phyloP scores from a whole-genome alignment of 2,797 vertebrate species.

The Hozukius guyotensis region DNA sequence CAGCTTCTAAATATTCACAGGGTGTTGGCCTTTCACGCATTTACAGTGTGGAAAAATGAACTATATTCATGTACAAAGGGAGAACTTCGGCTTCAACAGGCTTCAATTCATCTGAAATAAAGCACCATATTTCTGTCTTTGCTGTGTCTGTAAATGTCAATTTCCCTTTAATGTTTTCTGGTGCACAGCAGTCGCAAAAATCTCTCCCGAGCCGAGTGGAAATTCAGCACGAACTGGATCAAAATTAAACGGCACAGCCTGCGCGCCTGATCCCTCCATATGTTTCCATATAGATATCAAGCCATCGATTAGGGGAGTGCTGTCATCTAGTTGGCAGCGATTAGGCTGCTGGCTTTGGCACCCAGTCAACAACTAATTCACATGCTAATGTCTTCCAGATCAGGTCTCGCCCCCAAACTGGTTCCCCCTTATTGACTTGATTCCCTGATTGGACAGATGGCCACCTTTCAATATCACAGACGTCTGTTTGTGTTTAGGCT shows the following conservation, averaged over 20 bases:
- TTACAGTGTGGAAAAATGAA: neutral
- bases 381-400: slow-evolving; percentile 85
- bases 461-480: slow-evolving; percentile 79
- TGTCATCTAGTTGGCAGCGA: slow-evolving; percentile 78
- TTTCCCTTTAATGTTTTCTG: slow-evolving; percentile 13
- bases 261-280: slow-evolving; percentile 68
- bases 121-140: neutral
- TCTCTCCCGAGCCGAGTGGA: slow-evolving; percentile 10
- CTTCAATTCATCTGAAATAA: slow-evolving; percentile 5
- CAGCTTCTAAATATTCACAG: neutral
- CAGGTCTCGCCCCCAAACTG: slow-evolving; percentile 81
- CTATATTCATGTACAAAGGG: neutral
- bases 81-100: neutral
- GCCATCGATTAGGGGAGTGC: slow-evolving; percentile 76
- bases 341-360: slow-evolving; percentile 79
- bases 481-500: slow-evolving; percentile 77
- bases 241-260: slow-evolving; percentile 43
- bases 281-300: slow-evolving; percentile 77
- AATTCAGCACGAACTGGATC: slow-evolving; percentile 33
- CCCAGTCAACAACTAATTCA: slow-evolving; percentile 82
- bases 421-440: slow-evolving; percentile 81
- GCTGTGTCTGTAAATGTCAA: neutral
- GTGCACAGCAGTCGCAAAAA: neutral
- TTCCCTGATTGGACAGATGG: slow-evolving; percentile 85
- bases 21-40: neutral